phyloP scores from a whole-genome alignment of 1,140 invertebrate genomes.

The Augochlora pura region DNA sequence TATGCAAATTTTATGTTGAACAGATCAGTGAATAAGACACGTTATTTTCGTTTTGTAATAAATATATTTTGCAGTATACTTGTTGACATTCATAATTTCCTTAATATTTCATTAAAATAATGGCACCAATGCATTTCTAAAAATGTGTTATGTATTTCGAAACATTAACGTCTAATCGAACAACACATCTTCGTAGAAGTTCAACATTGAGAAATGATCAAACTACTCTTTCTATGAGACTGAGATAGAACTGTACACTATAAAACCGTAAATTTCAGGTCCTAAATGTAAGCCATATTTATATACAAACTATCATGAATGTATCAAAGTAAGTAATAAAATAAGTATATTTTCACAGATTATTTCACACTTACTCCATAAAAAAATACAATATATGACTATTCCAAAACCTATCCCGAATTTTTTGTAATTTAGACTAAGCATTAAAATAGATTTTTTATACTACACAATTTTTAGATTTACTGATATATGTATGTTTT shows the following conservation, averaged over 20 bases:
- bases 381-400: not conserved
- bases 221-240: slow-evolving; percentile 37
- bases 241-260: slow-evolving; percentile 25
- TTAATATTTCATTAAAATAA: slow-evolving; percentile 12
- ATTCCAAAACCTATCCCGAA: not conserved
- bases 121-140: slow-evolving; percentile 9
- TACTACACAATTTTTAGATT: too few species aligned
- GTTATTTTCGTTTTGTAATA: slow-evolving; percentile 76
- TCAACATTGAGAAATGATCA: slow-evolving; percentile 4
- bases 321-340: slow-evolving; percentile 21
- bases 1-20: slow-evolving; percentile 9
- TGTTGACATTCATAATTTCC: slow-evolving; percentile 38
- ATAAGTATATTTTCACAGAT: slow-evolving; percentile 45
- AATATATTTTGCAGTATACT: slow-evolving; percentile 67
- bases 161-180: slow-evolving; percentile 5
- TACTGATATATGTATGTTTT: too few species aligned
- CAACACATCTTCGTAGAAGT: not conserved
- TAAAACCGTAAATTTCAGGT: slow-evolving; percentile 35
- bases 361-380: not conserved
- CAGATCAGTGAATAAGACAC: slow-evolving; percentile 29
- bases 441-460: too few species aligned
- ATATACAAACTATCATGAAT: slow-evolving; percentile 36
- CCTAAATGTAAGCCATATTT: slow-evolving; percentile 43
- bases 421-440: not conserved
- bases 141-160: not conserved